Conservation (phyloP, 1,140 invertebrate species). For the Epicauta chinensis region DNA sequence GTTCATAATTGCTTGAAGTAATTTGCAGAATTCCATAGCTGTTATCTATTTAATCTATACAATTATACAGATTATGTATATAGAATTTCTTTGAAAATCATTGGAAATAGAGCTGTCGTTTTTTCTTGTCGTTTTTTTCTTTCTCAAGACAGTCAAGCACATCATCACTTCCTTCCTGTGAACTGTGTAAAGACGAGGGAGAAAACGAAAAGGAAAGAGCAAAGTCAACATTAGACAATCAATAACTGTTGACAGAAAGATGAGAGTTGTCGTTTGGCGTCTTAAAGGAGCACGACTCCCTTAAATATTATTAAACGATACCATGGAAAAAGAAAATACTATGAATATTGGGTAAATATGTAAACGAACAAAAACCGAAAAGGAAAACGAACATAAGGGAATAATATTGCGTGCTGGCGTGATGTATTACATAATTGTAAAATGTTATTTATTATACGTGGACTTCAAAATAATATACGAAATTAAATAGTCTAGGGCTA, state of each 20-base stretch:
- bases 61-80: no score
- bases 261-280: background rate
- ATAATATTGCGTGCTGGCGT: constrained; percentile 4
- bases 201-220: constrained; percentile 10
- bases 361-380: background rate
- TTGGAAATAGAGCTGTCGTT: background rate
- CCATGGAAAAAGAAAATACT: background rate
- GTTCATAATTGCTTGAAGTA: no score
- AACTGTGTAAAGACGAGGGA: background rate
- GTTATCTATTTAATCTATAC: no score
- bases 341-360: background rate
- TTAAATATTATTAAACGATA: background rate
- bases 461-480: constrained; percentile 9
- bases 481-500: constrained; percentile 5
- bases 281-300: constrained; percentile 6
- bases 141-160: constrained; percentile 5
- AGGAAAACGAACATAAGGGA: background rate
- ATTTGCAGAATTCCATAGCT: no score
- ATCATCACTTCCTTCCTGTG: constrained; percentile 19
- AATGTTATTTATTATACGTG: constrained; percentile 10
- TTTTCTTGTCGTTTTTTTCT: no score
- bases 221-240: constrained; percentile 20
- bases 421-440: constrained; percentile 4
- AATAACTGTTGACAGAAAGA: constrained; percentile 21
- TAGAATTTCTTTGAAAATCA: no score